Evolutionary conservation across 1,140 invertebrate species (phyloP), one percentile per base, ranked within the genome.

Genomic region (Drosophila santomea): DNA sequence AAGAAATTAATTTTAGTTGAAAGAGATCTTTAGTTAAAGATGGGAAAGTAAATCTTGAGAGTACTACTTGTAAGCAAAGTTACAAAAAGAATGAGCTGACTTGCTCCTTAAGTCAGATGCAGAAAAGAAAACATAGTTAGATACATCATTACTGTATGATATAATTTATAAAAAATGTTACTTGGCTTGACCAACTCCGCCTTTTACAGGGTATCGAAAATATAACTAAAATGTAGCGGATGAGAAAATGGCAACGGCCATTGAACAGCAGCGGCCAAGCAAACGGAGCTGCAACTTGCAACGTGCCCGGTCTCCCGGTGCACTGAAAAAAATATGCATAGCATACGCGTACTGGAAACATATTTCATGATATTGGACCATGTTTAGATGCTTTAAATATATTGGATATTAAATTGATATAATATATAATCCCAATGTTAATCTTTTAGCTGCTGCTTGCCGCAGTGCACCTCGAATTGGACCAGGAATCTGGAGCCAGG

Each of bases 291-390:
- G 61, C 58, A 63, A 66, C 62, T 55, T 51, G 77, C 82, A 57
- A 80, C 80, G 75, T 78, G 74, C 71, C 39, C 58, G 52, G 58
- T 59, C 64, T 59, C 47, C 45, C 62, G 41, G 56, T 44, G 32
- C 48, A 51, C 48, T 32, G 48, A 17, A 17, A 50, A 4, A 50
- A 51, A 45, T 8, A 7, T 6, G 15, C 6, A 45, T 23, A 11
- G 10, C n/a, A 2, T 20, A 20, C 2, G 20, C 20, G 2, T 20
- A 20, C 2, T 20, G 20, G 20, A 20, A 20, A 20, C 20, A 20
- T 20, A 20, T 20, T 20, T 1, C 1, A 20, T 20, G 20, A 1
- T 20, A 20, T 20, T 20, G 20, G 20, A 20, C 20, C 20, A 20
- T 20, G 20, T 20, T 2, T 20, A 2, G 20, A 20, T 20, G 20